These are phyloP conservation scores for Aricia artaxerxes DNA, from an alignment of 2,888 invertebrate species.

Conservation along the genomic window DNA sequence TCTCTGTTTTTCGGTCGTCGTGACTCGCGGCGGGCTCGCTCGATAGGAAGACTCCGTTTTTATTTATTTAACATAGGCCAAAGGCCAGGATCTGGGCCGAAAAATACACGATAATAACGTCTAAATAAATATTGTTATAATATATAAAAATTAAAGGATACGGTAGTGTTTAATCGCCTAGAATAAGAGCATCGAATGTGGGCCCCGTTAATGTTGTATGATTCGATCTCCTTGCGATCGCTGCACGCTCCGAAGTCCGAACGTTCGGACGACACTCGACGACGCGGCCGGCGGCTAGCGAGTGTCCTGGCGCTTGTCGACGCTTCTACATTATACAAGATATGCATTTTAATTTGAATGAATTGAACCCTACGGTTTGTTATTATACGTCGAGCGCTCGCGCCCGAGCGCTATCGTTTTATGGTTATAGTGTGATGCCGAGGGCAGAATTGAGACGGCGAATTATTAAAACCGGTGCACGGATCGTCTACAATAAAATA, in stretches of 20 bases:
- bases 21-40: background rate
- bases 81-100: background rate
- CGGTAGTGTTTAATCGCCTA: slow-evolving; percentile 26
- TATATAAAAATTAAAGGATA: slow-evolving; percentile 18
- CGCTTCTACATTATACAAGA: slow-evolving; percentile 20
- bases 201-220: background rate
- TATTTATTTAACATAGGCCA: slow-evolving; percentile 24
- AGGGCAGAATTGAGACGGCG: background rate
- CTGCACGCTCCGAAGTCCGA: background rate
- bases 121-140: slow-evolving; percentile 23
- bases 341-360: slow-evolving; percentile 27
- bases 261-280: slow-evolving; percentile 3
- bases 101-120: slow-evolving; percentile 12
- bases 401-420: slow-evolving; percentile 11
- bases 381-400: slow-evolving; percentile 24
- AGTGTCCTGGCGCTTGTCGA: slow-evolving; percentile 22
- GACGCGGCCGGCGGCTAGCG: slow-evolving; percentile 31
- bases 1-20: background rate
- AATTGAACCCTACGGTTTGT: slow-evolving; percentile 26
- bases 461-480: background rate
- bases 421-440: background rate
- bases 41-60: background rate
- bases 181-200: background rate
- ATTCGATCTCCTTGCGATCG: background rate
- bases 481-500: background rate